A percentile compares a stretch with the other conserved stretches of the same genome.
Evolutionary conservation across 35 echinoderm and acorn worm genomes (phyloP).

Genomic region (Apostichopus californicus): DNA sequence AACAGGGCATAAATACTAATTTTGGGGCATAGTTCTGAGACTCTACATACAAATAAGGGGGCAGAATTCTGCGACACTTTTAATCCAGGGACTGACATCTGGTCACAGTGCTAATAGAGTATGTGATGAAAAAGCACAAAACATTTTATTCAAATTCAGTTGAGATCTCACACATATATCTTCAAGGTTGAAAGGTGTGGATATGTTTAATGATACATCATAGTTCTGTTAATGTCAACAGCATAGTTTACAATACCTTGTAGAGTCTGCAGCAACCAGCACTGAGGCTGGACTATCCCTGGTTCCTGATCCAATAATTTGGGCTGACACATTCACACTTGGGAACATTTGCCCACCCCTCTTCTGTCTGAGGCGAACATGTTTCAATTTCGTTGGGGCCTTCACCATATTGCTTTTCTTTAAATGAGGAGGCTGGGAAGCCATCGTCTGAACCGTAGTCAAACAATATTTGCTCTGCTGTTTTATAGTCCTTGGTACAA

Average conservation of each 20-base stretch:
- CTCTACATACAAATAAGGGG: too few relatives aligned
- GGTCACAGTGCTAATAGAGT: too few relatives aligned
- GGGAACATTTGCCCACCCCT: constrained; percentile 36
- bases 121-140: too few relatives aligned
- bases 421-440: not conserved
- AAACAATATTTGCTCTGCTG: not conserved
- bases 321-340: constrained; percentile 29
- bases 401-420: not conserved
- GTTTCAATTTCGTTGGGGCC: not conserved
- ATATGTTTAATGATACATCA: too few relatives aligned
- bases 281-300: constrained; percentile 47
- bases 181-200: too few relatives aligned
- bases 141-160: too few relatives aligned
- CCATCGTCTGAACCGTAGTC: not conserved
- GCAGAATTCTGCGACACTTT: too few relatives aligned
- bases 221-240: too few relatives aligned
- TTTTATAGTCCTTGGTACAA: not conserved
- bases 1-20: too few relatives aligned
- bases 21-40: too few relatives aligned
- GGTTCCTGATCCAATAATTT: constrained; percentile 60
- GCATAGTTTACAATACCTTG: constrained; percentile 32
- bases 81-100: too few relatives aligned
- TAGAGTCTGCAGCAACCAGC: constrained; percentile 45
- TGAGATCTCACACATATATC: too few relatives aligned
- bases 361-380: constrained; percentile 29